phyloP scores from a whole-genome alignment of 2,113 vertebrate species.

The Seriola aureovittata region DNA sequence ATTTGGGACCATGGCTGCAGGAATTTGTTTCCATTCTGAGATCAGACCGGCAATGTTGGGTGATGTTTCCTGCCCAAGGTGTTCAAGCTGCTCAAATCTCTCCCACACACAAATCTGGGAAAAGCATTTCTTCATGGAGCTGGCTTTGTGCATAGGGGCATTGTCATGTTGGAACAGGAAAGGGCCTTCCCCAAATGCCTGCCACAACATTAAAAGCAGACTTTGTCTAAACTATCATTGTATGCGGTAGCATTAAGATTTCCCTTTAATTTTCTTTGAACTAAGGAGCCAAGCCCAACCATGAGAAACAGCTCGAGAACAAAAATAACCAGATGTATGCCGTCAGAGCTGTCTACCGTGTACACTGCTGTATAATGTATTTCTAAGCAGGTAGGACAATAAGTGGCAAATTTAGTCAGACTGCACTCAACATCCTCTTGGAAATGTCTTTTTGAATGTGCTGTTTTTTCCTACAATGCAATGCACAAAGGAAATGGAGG shows the following conservation, averaged over 20 bases:
- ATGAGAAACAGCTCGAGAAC: not conserved
- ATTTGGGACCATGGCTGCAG: not conserved
- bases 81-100: not conserved
- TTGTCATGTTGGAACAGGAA: slow-evolving; percentile 32
- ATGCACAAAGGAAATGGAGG: not conserved
- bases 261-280: not conserved
- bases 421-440: no score
- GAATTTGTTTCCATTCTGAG: not conserved
- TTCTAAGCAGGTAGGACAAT: not conserved
- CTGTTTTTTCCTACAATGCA: not conserved
- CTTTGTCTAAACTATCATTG: slow-evolving; percentile 11
- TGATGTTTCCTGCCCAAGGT: not conserved
- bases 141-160: slow-evolving; percentile 8
- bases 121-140: not conserved
- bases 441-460: not conserved
- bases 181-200: not conserved
- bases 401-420: not conserved
- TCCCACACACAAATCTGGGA: not conserved
- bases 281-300: not conserved
- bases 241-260: not conserved
- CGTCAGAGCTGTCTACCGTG: not conserved
- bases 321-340: not conserved
- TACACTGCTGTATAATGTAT: not conserved
- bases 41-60: not conserved
- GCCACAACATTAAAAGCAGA: slow-evolving; percentile 1